Percentiles rank a stretch among this genome's conserved stretches.
These are phyloP conservation scores for Eurypyga helias DNA, from an alignment of 2,113 vertebrate genomes.

Conservation along the genomic window DNA sequence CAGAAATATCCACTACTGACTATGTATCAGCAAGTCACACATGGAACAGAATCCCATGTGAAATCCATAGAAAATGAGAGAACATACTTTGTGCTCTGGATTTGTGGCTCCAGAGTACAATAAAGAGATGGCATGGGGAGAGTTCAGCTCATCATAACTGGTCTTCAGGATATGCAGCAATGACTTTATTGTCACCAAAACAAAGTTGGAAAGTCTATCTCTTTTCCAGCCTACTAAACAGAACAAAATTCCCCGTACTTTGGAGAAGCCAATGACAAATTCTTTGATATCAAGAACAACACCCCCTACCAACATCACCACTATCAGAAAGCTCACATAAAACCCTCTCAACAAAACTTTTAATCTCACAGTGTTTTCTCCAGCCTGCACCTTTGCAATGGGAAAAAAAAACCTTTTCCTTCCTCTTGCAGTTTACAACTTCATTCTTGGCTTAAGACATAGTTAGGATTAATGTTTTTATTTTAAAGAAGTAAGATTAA, in stretches of 20 bases:
- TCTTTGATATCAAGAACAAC: neutral
- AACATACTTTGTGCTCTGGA: neutral
- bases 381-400: neutral
- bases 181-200: neutral
- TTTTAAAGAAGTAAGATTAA: constrained; percentile 51
- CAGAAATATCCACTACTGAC: neutral
- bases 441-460: constrained; percentile 9
- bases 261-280: neutral
- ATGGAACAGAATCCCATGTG: neutral
- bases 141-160: neutral
- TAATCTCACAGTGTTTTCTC: neutral
- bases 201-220: neutral
- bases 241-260: neutral
- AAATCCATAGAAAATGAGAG: neutral
- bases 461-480: constrained; percentile 67
- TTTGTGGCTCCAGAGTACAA: neutral
- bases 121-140: neutral
- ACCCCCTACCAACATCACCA: neutral
- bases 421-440: neutral
- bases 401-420: neutral
- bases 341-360: neutral
- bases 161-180: neutral
- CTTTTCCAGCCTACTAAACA: neutral
- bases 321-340: neutral
- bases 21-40: neutral